Percentiles rank a stretch among this genome's conserved stretches.
phyloP scores from a whole-genome alignment of 2,888 invertebrate species.

The Heteromyza rotundicornis region DNA sequence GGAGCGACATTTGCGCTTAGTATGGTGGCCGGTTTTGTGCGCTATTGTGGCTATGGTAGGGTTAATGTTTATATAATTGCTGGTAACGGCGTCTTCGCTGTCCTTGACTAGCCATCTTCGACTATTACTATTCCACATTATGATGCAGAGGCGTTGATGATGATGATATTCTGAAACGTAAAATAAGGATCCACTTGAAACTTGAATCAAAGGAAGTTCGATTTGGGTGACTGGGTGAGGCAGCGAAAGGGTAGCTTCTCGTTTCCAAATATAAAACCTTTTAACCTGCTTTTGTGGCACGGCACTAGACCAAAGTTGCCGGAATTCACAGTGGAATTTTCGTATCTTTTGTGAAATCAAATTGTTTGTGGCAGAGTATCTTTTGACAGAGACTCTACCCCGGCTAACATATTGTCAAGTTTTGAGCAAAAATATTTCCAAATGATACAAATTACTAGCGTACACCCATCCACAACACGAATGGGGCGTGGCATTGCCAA shows the following conservation, averaged over 20 bases:
- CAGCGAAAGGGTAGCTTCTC: too few relatives aligned
- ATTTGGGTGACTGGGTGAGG: too few relatives aligned
- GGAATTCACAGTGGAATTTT: too few relatives aligned
- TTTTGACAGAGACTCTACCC: too few relatives aligned
- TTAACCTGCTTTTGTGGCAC: too few relatives aligned
- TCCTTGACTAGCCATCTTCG: slow-evolving; percentile 51
- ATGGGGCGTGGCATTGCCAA: not conserved
- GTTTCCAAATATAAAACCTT: not conserved
- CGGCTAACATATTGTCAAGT: too few relatives aligned
- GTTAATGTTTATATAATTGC: slow-evolving; percentile 8
- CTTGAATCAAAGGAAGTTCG: not conserved
- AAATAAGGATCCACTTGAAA: not conserved
- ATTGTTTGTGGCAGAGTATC: too few relatives aligned
- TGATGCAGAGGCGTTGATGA: slow-evolving; percentile 39
- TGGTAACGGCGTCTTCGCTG: slow-evolving; percentile 19
- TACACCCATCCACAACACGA: not conserved
- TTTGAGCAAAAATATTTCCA: slow-evolving; percentile 19
- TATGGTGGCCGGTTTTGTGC: slow-evolving; percentile 7
- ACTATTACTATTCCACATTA: slow-evolving; percentile 55
- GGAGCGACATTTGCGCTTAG: slow-evolving; percentile 24
- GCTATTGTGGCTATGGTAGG: slow-evolving; percentile 22
- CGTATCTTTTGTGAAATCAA: too few relatives aligned
- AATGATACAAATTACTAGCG: not conserved
- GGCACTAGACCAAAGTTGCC: too few relatives aligned
- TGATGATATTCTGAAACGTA: slow-evolving; percentile 15